phyloP scores from a whole-genome alignment of 2,888 invertebrate species.

The Panzeria rudis region DNA sequence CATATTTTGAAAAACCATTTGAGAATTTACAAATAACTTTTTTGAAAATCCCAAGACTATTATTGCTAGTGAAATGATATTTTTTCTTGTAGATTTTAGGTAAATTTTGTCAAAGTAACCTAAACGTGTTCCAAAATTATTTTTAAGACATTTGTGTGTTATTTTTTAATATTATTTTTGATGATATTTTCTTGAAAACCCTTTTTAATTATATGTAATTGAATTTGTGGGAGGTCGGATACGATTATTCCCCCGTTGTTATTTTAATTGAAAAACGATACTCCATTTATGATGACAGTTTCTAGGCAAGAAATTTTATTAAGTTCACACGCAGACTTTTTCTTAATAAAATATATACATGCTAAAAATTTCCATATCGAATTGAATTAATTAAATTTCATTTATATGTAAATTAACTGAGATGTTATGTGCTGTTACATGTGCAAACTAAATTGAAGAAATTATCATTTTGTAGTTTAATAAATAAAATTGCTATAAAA shows the following conservation, averaged over 20 bases:
- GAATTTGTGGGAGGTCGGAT: conserved; percentile 4
- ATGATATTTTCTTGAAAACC: conserved; percentile 3
- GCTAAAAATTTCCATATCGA: background rate
- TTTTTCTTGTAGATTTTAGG: conserved; percentile 28
- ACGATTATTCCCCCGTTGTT: background rate
- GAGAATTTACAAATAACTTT: too few species aligned
- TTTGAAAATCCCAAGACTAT: too few species aligned
- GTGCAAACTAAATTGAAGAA: background rate
- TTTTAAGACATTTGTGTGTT: background rate
- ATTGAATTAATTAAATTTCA: conserved; percentile 22
- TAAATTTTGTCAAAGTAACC: background rate
- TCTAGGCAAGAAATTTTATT: background rate
- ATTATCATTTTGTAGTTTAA: background rate
- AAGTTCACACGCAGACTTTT: conserved; percentile 7
- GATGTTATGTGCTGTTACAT: background rate
- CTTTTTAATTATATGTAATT: conserved; percentile 11
- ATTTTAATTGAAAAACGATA: conserved; percentile 21
- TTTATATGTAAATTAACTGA: conserved; percentile 26
- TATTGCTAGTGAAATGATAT: background rate
- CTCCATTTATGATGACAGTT: background rate
- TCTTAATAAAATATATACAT: conserved; percentile 2
- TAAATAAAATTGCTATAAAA: background rate
- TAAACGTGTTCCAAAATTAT: conserved; percentile 30
- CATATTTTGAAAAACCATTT: too few species aligned
- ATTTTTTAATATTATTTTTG: background rate